These are phyloP conservation scores for Octodonta nipae DNA, from an alignment of 2,888 invertebrate genomes.

Conservation along the genomic window DNA sequence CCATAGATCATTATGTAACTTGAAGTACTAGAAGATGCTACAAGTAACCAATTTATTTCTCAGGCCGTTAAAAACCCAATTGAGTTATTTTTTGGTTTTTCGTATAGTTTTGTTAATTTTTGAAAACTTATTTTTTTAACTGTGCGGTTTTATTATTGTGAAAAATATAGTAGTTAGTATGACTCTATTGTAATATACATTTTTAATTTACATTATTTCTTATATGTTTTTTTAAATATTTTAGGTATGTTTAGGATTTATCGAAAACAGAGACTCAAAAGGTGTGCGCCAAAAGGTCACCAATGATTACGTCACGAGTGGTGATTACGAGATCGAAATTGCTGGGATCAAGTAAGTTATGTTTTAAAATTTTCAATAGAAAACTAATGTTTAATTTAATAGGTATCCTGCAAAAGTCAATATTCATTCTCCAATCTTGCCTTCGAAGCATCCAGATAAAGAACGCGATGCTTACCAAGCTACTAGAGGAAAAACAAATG, in stretches of 20 bases:
- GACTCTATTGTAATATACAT: too few species aligned
- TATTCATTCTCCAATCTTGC: constrained; percentile 73
- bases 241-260: constrained; percentile 88
- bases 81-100: too few species aligned
- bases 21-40: too few species aligned
- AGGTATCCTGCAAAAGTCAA: constrained; percentile 73
- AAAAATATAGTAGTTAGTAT: too few species aligned
- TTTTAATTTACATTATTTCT: too few species aligned
- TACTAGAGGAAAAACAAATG: constrained; percentile 54
- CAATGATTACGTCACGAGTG: constrained; percentile 70
- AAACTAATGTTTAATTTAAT: constrained; percentile 7
- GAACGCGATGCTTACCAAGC: constrained; percentile 77
- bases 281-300: constrained; percentile 60
- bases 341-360: constrained; percentile 59
- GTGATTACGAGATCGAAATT: constrained; percentile 88
- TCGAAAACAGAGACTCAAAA: constrained; percentile 63
- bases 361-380: not conserved
- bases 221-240: too few species aligned
- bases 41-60: too few species aligned
- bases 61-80: too few species aligned
- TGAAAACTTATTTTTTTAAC: too few species aligned
- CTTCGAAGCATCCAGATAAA: constrained; percentile 74
- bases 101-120: too few species aligned
- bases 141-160: too few species aligned
- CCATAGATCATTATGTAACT: too few species aligned